Evolutionary conservation across 2,888 invertebrate species (phyloP), one percentile per base, ranked within the genome.

Genomic region (Beris chalybata): DNA sequence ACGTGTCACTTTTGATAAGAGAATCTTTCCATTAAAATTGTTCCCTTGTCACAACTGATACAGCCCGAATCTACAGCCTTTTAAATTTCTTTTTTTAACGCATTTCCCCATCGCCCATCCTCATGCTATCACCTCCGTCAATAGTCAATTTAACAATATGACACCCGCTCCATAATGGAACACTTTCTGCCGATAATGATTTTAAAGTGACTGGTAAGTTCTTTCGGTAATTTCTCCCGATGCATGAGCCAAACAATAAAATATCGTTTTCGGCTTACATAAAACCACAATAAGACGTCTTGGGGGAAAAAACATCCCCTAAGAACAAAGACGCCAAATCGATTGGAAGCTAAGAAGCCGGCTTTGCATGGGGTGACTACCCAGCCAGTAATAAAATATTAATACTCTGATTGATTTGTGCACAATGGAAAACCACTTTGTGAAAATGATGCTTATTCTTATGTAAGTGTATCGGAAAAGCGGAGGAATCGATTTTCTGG

Each of bases 351-450:
- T 38, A 52, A 22, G 29, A 52, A 12, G 13, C 22, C 38, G 32
- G 31, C 56, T 30, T 30, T 48, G 45, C 32, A 31, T 13, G 4
- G 22, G 44, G 44, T 43, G 59, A 31, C 22, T 22, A 22, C 22
- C 22, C 22, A 22, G 38, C 22, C 38, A 67, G 54, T 67, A 59
- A 69, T 71, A 69, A 71, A 71, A 71, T 71, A 71, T 71, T 71
- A 71, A 70, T 69, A 68, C 64, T 32, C 52, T 52, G 65, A 65
- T 65, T 65, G 65, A 65, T 65, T 65, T 65, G 65, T 57, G 48
- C 65, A 65, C 65, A 65, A 65, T 65, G 52, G 65, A 44, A 65
- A 65, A 65, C 65, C 65, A 65, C 65, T 65, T 65, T 65, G 44
- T 57, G 65, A 65, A 65, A 65, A 50, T 65, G 65, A 65, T 65